A percentile compares a stretch with the other conserved stretches of the same genome.
Conservation (phyloP, 2,797 vertebrate species). For the Florisuga fusca region DNA sequence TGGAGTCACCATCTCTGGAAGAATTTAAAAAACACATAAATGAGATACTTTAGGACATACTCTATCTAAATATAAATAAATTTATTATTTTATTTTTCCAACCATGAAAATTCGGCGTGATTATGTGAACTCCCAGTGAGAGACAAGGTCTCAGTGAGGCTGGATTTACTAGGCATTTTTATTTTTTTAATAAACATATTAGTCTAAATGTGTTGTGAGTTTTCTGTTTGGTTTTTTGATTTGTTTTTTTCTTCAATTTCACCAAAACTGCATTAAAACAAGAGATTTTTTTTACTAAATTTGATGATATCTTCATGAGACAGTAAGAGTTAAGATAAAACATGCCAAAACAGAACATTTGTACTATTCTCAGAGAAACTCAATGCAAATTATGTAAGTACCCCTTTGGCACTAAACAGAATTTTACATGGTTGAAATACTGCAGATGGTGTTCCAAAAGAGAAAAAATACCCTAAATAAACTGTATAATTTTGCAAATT, state of each 20-base stretch:
- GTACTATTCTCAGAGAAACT: conserved; percentile 54
- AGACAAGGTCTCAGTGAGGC: neutral
- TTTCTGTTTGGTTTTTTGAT: neutral
- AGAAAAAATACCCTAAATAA: neutral
- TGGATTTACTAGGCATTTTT: neutral
- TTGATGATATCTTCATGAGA: neutral
- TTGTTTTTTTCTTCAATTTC: neutral
- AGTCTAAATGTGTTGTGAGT: neutral
- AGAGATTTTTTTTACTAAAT: neutral
- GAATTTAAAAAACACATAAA: too few relatives aligned
- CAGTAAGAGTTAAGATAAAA: conserved; percentile 31
- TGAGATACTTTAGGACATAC: too few relatives aligned
- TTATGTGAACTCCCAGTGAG: neutral
- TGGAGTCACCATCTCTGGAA: too few relatives aligned
- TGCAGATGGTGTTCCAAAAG: conserved; percentile 72
- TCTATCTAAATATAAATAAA: too few relatives aligned
- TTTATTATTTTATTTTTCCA: too few relatives aligned
- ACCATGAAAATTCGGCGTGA: too few relatives aligned
- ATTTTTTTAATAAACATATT: neutral
- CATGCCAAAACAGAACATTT: conserved; percentile 48
- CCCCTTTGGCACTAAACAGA: conserved; percentile 62
- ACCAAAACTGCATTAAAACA: neutral
- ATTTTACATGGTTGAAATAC: conserved; percentile 76
- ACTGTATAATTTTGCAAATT: conserved; percentile 65
- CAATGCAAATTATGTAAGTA: conserved; percentile 61